These are phyloP conservation scores for Periophthalmodon schlosseri DNA, from an alignment of 2,113 vertebrate species.

Conservation along the genomic window DNA sequence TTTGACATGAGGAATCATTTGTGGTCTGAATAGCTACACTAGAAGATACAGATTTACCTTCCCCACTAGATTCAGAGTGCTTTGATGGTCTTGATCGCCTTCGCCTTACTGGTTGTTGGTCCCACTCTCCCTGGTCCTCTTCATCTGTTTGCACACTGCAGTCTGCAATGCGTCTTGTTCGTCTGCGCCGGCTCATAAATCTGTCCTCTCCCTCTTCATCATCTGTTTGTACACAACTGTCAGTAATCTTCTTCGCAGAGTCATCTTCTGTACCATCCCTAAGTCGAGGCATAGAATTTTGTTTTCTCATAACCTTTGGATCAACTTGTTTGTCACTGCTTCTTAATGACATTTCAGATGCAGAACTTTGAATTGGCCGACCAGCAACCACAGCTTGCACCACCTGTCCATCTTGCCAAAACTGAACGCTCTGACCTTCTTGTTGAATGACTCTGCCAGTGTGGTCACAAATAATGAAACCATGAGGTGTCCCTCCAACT, in stretches of 20 bases:
- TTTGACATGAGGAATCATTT: conserved; percentile 95
- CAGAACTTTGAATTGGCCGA: conserved; percentile 90
- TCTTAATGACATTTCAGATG: conserved; percentile 94
- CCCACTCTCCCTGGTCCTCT: conserved; percentile 94
- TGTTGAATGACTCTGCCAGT: conserved; percentile 80
- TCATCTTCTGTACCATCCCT: conserved; percentile 87
- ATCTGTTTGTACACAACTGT: conserved; percentile 96
- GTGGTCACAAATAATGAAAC: conserved; percentile 82
- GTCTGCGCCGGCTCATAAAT: conserved; percentile 87
- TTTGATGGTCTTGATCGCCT: conserved; percentile 87
- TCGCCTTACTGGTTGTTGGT: conserved; percentile 89
- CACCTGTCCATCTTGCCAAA: conserved; percentile 84
- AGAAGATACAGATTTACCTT: conserved; percentile 81
- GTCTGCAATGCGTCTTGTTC: conserved; percentile 87
- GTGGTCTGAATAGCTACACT: conserved; percentile 96
- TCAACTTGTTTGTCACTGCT: conserved; percentile 86
- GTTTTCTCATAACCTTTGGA: conserved; percentile 86
- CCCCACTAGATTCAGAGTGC: conserved; percentile 83
- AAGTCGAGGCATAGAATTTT: conserved; percentile 95
- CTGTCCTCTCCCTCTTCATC: conserved; percentile 94
- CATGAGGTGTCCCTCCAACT: conserved; percentile 65
- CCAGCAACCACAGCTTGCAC: conserved; percentile 79
- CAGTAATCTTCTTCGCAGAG: conserved; percentile 83
- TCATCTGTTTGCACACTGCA: conserved; percentile 97
- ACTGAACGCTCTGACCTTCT: conserved; percentile 89